A percentile compares a stretch with the other conserved stretches of the same genome.
Conservation (phyloP, 30 jellyfish, hydroid and myxozoan genomes). For the Clytia hemisphaerica region DNA sequence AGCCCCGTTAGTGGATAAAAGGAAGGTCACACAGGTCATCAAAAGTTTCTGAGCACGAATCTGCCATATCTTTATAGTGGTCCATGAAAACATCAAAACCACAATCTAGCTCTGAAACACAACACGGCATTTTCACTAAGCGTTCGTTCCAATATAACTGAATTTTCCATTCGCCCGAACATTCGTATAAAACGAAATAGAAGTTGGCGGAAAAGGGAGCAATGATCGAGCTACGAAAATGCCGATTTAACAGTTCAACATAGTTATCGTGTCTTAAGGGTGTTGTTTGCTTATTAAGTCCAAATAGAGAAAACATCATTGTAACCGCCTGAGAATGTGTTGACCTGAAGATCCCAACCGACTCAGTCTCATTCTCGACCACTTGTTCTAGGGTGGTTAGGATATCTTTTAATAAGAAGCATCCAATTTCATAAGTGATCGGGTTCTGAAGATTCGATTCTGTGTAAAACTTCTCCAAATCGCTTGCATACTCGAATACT, state of each 20-base stretch:
- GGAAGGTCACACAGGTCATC: too few species aligned
- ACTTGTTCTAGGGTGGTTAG: slow-evolving; percentile 27
- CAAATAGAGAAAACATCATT: slow-evolving; percentile 57
- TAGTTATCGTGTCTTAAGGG: slow-evolving; percentile 43
- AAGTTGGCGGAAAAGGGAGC: slow-evolving; percentile 79
- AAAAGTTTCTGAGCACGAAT: too few species aligned
- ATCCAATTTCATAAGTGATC: slow-evolving; percentile 62
- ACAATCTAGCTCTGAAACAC: slow-evolving; percentile 53
- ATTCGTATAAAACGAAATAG: slow-evolving; percentile 49
- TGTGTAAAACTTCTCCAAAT: slow-evolving; percentile 48
- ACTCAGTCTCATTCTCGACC: slow-evolving; percentile 4
- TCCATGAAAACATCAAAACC: slow-evolving; percentile 42
- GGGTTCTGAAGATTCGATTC: slow-evolving; percentile 47
- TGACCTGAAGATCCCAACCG: slow-evolving; percentile 42
- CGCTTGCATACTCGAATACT: slow-evolving; percentile 63
- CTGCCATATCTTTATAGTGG: slow-evolving; percentile 45
- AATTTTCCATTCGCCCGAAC: slow-evolving; percentile 35
- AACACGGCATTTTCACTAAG: slow-evolving; percentile 59
- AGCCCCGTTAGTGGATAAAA: too few species aligned
- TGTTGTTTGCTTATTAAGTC: slow-evolving; percentile 32
- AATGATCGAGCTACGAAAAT: slow-evolving; percentile 43
- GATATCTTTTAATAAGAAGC: slow-evolving; percentile 69
- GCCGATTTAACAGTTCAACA: slow-evolving; percentile 49
- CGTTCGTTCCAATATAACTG: slow-evolving; percentile 66
- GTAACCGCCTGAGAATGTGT: slow-evolving; percentile 70